A percentile compares a stretch with the other conserved stretches of the same genome.
Evolutionary conservation across 2,113 vertebrate species (phyloP).

Genomic region (Trichechus manatus): DNA sequence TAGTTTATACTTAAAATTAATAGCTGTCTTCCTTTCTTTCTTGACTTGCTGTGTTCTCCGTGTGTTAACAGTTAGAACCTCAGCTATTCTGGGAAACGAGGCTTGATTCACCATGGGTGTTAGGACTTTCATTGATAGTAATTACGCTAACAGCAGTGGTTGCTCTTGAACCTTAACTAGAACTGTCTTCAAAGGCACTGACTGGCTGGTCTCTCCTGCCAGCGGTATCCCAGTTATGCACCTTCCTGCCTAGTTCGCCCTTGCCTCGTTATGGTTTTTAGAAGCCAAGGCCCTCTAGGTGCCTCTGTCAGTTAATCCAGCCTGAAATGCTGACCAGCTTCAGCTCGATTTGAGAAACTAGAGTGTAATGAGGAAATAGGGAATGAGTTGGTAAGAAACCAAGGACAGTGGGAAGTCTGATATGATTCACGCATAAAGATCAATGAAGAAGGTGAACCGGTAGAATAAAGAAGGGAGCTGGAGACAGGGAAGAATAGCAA

Average conservation of each 20-base stretch:
- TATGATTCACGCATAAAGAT: neutral
- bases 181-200: constrained; percentile 25
- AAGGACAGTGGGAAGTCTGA: neutral
- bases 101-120: neutral
- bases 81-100: constrained; percentile 51
- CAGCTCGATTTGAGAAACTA: constrained; percentile 33
- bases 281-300: neutral
- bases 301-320: neutral
- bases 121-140: constrained; percentile 8
- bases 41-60: constrained; percentile 43
- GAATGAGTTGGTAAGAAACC: neutral
- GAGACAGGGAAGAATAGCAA: neutral
- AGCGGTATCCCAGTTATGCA: neutral
- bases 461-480: neutral
- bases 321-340: neutral
- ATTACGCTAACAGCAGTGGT: constrained; percentile 13
- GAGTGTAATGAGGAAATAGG: neutral
- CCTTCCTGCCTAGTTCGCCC: neutral
- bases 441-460: neutral
- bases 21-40: neutral
- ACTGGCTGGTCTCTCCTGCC: neutral
- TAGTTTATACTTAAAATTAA: constrained; percentile 38
- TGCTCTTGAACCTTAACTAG: constrained; percentile 30
- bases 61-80: constrained; percentile 48
- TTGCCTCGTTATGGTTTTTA: neutral